Evolutionary conservation across 2,797 vertebrate genomes (phyloP), one percentile per base, ranked within the genome.

Genomic region (Scolopax rusticola): DNA sequence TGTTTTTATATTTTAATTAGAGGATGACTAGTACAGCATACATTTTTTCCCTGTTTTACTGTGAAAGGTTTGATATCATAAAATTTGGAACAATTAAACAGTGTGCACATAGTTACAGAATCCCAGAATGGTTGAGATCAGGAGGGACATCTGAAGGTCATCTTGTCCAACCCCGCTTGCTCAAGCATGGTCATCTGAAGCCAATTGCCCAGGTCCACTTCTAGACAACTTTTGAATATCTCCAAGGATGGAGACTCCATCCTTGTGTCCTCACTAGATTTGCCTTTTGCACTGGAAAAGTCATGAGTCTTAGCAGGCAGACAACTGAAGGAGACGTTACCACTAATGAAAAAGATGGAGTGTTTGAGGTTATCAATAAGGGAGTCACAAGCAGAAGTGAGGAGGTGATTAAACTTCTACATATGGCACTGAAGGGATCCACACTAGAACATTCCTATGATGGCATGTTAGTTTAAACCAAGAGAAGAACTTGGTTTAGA

Each of bases 1-100:
- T 21, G 21, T 48, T 91, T 84, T 94, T 79, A 4, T 54, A 32
- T 81, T 92, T 90, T 65, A 83, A 64, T 40, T 78, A 74, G 74
- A 86, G n/a, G 17, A 69, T 90, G 40, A 7, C 24, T 87, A 79
- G 32, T 78, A 12, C 32, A 88, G 45, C 27, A 8, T 43, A 3
- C 3, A 9, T 71, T 91, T 93, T 86, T 70, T 19, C 53, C 14
- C 24, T 28, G 3, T 54, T 93, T 80, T 70, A 56, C 53, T 67
- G 14, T 76, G 67, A 64, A 73, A 87, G 8, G 4, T 65, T 91
- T 43, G 6, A 16, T 71, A 36, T 21, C 15, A 56, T 47, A 68
- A 81, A 59, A 69, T 53, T 33, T 27, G 48, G 83, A 92, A 64
- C 40, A 79, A 13, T 63, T 75, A 18, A 87, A 70, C 7, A 51